These are phyloP conservation scores for Helarctos malayanus DNA, from an alignment of 2,797 vertebrate species.

Conservation along the genomic window DNA sequence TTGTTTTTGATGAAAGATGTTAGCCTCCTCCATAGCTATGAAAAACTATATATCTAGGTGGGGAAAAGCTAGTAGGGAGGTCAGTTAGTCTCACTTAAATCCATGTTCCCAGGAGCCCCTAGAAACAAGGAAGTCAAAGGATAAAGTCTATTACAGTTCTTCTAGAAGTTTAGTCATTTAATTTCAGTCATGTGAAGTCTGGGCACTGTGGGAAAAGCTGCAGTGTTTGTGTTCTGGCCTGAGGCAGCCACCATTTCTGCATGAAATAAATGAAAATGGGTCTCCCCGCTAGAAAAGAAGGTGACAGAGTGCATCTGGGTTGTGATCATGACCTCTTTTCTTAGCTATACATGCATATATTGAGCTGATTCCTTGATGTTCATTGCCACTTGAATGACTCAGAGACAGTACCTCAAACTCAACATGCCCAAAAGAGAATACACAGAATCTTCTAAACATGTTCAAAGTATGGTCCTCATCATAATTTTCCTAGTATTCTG, in stretches of 20 bases:
- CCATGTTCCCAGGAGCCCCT: background rate
- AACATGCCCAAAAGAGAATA: background rate
- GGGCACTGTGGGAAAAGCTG: background rate
- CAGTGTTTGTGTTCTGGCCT: background rate
- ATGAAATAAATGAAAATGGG: background rate
- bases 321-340: background rate
- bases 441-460: background rate
- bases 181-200: conserved; percentile 38
- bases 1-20: conserved; percentile 28
- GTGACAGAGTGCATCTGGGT: background rate
- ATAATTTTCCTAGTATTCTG: background rate
- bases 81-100: conserved; percentile 9
- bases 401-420: background rate
- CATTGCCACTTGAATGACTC: background rate
- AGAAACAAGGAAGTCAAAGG: background rate
- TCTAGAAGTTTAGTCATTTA: conserved; percentile 21
- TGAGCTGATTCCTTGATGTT: background rate
- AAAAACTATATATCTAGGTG: background rate
- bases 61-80: background rate
- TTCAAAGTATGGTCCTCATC: background rate
- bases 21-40: background rate
- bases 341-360: background rate
- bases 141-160: background rate
- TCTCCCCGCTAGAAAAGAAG: background rate
- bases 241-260: background rate